These are phyloP conservation scores for Drosophila eohydei DNA, from an alignment of 2,888 invertebrate species.

Conservation along the genomic window DNA sequence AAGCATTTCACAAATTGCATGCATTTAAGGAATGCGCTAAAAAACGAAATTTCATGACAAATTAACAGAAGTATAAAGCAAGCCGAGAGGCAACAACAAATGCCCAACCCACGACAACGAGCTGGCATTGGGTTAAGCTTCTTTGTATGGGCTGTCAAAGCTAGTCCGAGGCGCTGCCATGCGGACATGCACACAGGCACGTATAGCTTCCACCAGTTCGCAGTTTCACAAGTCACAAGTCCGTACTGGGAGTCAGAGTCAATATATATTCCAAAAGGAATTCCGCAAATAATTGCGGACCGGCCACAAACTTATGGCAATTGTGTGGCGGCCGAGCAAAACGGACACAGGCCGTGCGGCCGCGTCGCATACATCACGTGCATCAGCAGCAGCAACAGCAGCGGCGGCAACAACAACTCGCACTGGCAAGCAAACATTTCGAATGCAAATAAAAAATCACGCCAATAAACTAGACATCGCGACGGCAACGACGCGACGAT, in stretches of 20 bases:
- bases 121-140: constrained; percentile 62
- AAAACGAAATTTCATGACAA: constrained; percentile 72
- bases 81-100: constrained; percentile 21
- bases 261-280: constrained; percentile 82
- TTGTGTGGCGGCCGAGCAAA: constrained; percentile 59
- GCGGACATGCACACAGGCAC: constrained; percentile 49
- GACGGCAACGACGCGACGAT: constrained; percentile 60
- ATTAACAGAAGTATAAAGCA: constrained; percentile 63
- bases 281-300: constrained; percentile 82
- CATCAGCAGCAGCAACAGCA: constrained; percentile 40
- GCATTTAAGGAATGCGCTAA: constrained; percentile 65
- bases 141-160: constrained; percentile 77
- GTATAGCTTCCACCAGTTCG: constrained; percentile 34
- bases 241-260: constrained; percentile 63
- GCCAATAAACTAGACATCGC: constrained; percentile 83
- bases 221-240: constrained; percentile 31
- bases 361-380: constrained; percentile 77
- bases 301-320: constrained; percentile 77
- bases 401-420: constrained; percentile 18
- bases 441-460: constrained; percentile 83
- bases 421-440: constrained; percentile 57
- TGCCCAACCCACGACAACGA: constrained; percentile 44
- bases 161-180: constrained; percentile 49
- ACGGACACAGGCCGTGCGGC: constrained; percentile 38
- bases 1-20: constrained; percentile 24